phyloP scores from a whole-genome alignment of 2,888 invertebrate genomes.

The Ennomos erosarius region DNA sequence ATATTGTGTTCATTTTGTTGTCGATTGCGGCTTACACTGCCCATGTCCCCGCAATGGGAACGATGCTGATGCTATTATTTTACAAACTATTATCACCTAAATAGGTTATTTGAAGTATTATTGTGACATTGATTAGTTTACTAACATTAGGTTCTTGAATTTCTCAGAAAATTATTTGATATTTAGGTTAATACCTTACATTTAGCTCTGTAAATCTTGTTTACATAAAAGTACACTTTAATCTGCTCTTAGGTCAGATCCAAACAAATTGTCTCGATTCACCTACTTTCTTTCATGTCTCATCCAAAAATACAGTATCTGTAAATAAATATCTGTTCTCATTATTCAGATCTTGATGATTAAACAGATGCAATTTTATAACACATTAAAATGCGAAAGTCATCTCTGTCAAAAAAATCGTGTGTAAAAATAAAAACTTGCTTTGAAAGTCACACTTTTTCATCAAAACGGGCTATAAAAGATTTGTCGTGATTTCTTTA shows the following conservation, averaged over 20 bases:
- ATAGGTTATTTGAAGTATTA: background rate
- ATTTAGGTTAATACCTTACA: slow-evolving; percentile 27
- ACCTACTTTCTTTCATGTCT: slow-evolving; percentile 22
- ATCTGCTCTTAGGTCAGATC: slow-evolving; percentile 12
- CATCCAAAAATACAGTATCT: slow-evolving; percentile 12
- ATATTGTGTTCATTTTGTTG: no score
- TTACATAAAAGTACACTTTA: slow-evolving; percentile 13
- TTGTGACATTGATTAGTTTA: slow-evolving; percentile 25
- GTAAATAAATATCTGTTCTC: slow-evolving; percentile 1
- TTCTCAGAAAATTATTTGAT: slow-evolving; percentile 9
- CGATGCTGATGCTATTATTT: no score
- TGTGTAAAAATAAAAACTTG: slow-evolving; percentile 3
- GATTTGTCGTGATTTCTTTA: slow-evolving; percentile 6
- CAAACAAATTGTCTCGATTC: slow-evolving; percentile 17
- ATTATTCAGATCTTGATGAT: slow-evolving; percentile 2
- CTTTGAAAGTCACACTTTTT: slow-evolving; percentile 13
- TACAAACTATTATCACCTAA: no score
- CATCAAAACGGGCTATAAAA: slow-evolving; percentile 13
- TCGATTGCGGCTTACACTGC: no score
- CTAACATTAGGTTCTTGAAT: slow-evolving; percentile 6
- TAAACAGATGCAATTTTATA: slow-evolving; percentile 1
- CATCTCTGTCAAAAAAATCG: slow-evolving; percentile 1
- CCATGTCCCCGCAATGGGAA: no score
- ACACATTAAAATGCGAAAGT: background rate
- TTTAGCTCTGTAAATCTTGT: slow-evolving; percentile 26